A percentile compares a stretch with the other conserved stretches of the same genome.
phyloP scores from a whole-genome alignment of 1,140 invertebrate species.

The Acarapis woodi region DNA sequence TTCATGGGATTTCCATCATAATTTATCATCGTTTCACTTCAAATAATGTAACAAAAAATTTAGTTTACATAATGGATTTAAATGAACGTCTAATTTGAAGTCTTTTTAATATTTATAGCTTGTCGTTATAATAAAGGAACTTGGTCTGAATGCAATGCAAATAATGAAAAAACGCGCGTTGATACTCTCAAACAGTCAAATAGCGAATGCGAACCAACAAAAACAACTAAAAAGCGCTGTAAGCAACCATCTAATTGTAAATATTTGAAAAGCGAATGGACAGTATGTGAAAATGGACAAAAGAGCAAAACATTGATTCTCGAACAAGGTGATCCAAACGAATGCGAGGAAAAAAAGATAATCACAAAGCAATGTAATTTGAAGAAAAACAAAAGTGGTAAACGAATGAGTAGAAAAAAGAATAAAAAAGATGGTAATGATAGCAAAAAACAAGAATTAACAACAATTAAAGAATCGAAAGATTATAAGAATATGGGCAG shows the following conservation, averaged over 20 bases:
- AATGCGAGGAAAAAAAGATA: conserved; percentile 44
- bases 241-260: conserved; percentile 24
- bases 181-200: conserved; percentile 15
- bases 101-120: too few species aligned
- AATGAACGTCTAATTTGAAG: too few species aligned
- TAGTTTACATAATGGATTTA: too few species aligned
- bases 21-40: too few species aligned
- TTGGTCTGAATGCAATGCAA: conserved; percentile 12
- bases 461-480: too few species aligned
- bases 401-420: too few species aligned
- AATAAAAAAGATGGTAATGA: too few species aligned
- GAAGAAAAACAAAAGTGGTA: too few species aligned
- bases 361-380: conserved; percentile 67
- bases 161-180: conserved; percentile 7
- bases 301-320: conserved; percentile 42
- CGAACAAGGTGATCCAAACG: conserved; percentile 37
- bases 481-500: too few species aligned
- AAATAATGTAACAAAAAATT: too few species aligned
- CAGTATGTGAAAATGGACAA: conserved; percentile 51
- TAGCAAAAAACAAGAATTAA: too few species aligned
- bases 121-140: conserved; percentile 13
- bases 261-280: conserved; percentile 49
- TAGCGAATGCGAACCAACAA: conserved; percentile 10
- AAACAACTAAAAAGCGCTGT: conserved; percentile 11
- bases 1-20: too few species aligned